Evolutionary conservation across 2,113 vertebrate genomes (phyloP), one percentile per base, ranked within the genome.

Genomic region (Ursus arctos): DNA sequence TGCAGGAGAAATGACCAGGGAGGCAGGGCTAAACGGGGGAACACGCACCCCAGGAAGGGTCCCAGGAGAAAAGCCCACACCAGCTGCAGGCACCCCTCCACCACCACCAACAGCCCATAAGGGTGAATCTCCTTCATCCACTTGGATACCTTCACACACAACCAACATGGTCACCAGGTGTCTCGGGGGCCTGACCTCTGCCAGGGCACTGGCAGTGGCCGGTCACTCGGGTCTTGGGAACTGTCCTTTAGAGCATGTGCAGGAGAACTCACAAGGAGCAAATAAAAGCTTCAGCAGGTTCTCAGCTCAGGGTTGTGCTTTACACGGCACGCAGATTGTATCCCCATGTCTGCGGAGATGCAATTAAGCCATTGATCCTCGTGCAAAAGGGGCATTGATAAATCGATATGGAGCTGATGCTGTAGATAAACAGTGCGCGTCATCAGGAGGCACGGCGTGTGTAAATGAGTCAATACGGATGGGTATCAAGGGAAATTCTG

Each of bases 351-450:
- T 40, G 74, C 19, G 0, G 89, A 92, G 84, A 95, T 33, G 51
- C 96, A 95, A 98, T 98, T 94, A 97, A 96, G 93, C 92, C 96
- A 98, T 97, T 72, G 97, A 98, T 98, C 87, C 76, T 69, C 1
- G 3, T 67, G 95, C 92, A 98, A 96, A 98, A 96, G 79, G 94
- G 96, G 96, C 95, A 92, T 92, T 98, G 96, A 96, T 98, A 96
- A 97, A 94, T 97, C 98, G 90, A 96, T 98, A 92, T 1, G 1
- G 69, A 83, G 49, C 47, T 92, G 96, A 98, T 96, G 92, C 47
- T 3, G 31, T 80, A 96, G 96, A 97, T 97, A 97, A 98, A 98
- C 92, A 77, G 7, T 10, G n/a, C 11, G 0, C 12, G 16, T 72
- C 89, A 43, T 71, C 26, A 0, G 82, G 72, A 89, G 67, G 94